Evolutionary conservation across 2,888 invertebrate species (phyloP), one percentile per base, ranked within the genome.

Genomic region (Drosophila mimica): DNA sequence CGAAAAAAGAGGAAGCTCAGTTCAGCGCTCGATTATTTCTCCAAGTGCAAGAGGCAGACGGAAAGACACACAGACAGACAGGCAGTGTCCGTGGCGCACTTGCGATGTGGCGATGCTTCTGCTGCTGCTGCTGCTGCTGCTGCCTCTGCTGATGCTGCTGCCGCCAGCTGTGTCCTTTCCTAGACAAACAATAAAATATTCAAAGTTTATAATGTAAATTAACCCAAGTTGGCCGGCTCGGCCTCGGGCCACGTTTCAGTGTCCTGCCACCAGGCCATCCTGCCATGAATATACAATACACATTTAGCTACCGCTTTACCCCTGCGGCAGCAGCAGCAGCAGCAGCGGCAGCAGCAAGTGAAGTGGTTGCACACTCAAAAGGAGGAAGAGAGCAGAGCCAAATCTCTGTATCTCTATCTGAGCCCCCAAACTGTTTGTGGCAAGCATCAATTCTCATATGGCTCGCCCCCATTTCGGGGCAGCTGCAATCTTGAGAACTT

Each of bases 141-240:
- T 64, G 48, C 17, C 56, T 62, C 73, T 59, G 76, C 69, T 43
- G 46, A 57, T 46, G 52, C 30, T 69, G 54, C 6, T 51, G 67
- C 78, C 66, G 74, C 70, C 80, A 80, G 82, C 80, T 80, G 80
- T 87, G 80, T 89, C 86, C 84, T 80, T 82, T 74, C 77, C 84
- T 68, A 74, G 82, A 74, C 82, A 84, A 88, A 89, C 85, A 86
- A 86, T 86, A 86, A 86, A 86, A 89, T 86, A 86, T 86, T 86
- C 86, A 86, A 86, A 86, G 86, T 86, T 86, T 86, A 86, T 86
- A 89, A 86, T 86, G 89, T 89, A 86, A 86, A 86, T 89, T 89
- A 89, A 86, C 89, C 89, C 89, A 84, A 88, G 82, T 89, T 82
- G 82, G 73, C 74, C 65, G 61, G 65, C 69, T 74, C 72, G 65